Conservation (phyloP, 1,140 invertebrate species). For the Battus philenor region DNA sequence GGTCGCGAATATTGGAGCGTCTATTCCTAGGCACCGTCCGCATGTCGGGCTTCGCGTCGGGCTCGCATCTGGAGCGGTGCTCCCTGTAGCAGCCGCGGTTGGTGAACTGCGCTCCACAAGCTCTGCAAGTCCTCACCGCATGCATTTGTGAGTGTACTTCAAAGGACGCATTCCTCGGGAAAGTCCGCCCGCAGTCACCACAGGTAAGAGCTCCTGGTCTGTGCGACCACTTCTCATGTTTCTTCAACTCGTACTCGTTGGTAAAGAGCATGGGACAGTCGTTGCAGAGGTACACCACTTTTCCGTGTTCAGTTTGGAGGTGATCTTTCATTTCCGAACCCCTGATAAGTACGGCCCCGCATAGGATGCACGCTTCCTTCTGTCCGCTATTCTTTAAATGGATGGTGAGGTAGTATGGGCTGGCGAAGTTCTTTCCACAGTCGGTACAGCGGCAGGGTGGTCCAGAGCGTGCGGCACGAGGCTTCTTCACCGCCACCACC, state of each 20-base stretch:
- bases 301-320: constrained; percentile 34
- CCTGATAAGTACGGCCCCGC: constrained; percentile 38
- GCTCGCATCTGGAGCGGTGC: constrained; percentile 52
- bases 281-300: constrained; percentile 29
- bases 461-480: constrained; percentile 32
- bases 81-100: constrained; percentile 55
- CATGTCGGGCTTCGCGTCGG: constrained; percentile 45
- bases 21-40: constrained; percentile 36
- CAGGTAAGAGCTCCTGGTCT: constrained; percentile 39
- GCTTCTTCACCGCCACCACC: constrained; percentile 29
- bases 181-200: constrained; percentile 49
- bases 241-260: constrained; percentile 28
- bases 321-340: constrained; percentile 53
- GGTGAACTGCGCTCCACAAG: constrained; percentile 51
- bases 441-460: constrained; percentile 46
- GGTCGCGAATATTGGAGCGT: constrained; percentile 54
- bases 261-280: constrained; percentile 46
- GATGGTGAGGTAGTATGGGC: constrained; percentile 53
- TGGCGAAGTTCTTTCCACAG: constrained; percentile 60
- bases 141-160: constrained; percentile 61
- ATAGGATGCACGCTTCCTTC: constrained; percentile 50
- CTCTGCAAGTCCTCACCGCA: constrained; percentile 48
- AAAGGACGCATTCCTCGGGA: constrained; percentile 42
- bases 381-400: constrained; percentile 62
- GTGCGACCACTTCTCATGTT: constrained; percentile 42